phyloP scores from a whole-genome alignment of 30 jellyfish, hydroid and myxozoan species.

The Phacellophora camtschatica region DNA sequence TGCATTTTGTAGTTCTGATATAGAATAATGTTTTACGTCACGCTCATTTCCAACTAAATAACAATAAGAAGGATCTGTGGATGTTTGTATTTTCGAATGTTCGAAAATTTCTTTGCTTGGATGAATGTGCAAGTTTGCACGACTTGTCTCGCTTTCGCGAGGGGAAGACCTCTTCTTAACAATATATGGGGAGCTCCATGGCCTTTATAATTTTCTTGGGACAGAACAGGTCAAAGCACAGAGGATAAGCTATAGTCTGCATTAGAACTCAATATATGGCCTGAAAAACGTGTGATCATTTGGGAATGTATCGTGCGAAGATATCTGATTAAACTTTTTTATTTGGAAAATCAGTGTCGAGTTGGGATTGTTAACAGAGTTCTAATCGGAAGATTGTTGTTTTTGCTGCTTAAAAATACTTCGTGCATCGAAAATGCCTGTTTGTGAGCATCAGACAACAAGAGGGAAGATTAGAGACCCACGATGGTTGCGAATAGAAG shows the following conservation, averaged over 20 bases:
- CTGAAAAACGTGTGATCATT: neutral
- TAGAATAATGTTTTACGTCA: no score
- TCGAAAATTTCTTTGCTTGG: neutral
- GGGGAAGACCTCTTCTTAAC: neutral
- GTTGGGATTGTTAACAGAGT: neutral
- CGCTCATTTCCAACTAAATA: no score
- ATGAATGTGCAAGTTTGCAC: neutral
- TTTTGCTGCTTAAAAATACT: no score
- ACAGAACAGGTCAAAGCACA: constrained; percentile 39
- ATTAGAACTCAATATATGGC: neutral
- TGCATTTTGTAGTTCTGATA: no score
- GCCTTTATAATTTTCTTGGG: neutral
- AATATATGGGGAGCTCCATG: neutral
- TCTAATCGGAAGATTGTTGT: no score
- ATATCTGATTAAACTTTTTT: neutral
- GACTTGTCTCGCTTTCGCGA: neutral
- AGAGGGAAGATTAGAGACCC: constrained; percentile 67
- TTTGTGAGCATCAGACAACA: neutral
- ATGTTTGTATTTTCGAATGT: neutral
- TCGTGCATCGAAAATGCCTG: constrained; percentile 8
- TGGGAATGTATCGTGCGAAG: neutral
- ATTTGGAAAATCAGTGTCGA: neutral
- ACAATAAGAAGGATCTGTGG: no score
- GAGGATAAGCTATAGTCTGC: neutral
- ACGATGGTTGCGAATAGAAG: constrained; percentile 60